Evolutionary conservation across 2,113 vertebrate species (phyloP), one percentile per base, ranked within the genome.

Genomic region (Speoplatyrhinus poulsoni): DNA sequence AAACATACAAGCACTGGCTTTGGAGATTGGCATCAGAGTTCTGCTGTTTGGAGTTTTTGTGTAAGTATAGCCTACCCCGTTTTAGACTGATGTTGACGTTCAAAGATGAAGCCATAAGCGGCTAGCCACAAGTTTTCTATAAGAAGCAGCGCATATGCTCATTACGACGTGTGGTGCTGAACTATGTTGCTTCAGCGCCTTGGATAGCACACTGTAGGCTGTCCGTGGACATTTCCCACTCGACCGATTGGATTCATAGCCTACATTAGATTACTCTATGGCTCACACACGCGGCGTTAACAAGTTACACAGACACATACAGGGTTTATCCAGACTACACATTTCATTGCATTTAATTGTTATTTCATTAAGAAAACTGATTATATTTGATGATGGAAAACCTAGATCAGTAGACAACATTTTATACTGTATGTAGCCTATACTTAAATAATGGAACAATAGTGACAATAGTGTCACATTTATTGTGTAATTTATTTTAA

Each of bases 31-130:
- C 66, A 87, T 93, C 68, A 86, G 92, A 80, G 89, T 93, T 79
- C 84, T 93, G 73, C 93, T 94, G 7, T 93, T 94, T 66, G 92
- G 91, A 92, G 93, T 94, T 92, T 94, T 93, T 60, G 90, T 90
- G 93, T 94, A 68, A 94, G 93, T 94, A 90, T 94, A 90, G 1
- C 59, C 3, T 59, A 70, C 26, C 26, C 26, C 26, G 65, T 60
- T 72, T 32, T n/a, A 52, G 36, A 36, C 48, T 17, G 6, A 33
- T 11, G 52, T 3, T 54, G 52, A 15, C 15, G 3, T 54, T 54
- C 53, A 54, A 7, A 54, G 36, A 5, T 41, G 49, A 11, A 3
- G 12, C 4, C 49, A 2, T 2, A 26, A 26, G 26, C 26, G 26
- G 26, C 26, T 26, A 26, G 26, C 26, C 49, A 52, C 12, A 15